Evolutionary conservation across 2,113 vertebrate species (phyloP), one percentile per base, ranked within the genome.

Genomic region (Clarias batrachus): DNA sequence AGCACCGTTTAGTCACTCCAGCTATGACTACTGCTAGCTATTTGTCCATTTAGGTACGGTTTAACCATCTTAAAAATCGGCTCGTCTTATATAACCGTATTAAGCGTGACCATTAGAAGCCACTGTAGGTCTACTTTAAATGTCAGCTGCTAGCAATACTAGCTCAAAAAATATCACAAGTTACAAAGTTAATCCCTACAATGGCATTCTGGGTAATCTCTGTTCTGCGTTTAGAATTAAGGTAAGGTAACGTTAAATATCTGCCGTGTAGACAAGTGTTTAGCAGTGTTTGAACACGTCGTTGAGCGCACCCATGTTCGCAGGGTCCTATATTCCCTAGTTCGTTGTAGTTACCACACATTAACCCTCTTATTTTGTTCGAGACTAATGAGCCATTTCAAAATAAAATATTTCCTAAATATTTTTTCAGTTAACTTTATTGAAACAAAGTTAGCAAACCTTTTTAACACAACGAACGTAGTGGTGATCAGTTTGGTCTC

Each of bases 1-100:
- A 90, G 89, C 84, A 88, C 89, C 89, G 59, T 81, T 81, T 79
- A 48, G 17, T 54, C 60, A 66, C 65, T 30, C 85, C 74, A 73
- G 21, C 85, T 27, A 71, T 14, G n/a, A 37, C 65, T 52, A 81
- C 54, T 65, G 17, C 70, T 76, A 27, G 71, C 71, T 8, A 30
- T 10, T 57, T 70, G 79, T 33, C 2, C 66, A 2, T 41, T 62
- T 37, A 71, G 1, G n/a, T 21, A 21, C 5, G 57, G 62, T 77
- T 76, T 77, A 54, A 25, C 9, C 0, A 48, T 41, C 70, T 41
- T 21, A 70, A 17, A 70, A n/a, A 33, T 33, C 12, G n/a, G 12
- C 11, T 66, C 65, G 27, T 11, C 4, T 30, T 30, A 68, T 30
- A 30, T 4, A 30, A 70, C 27, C 16, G 4, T 17, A 16, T 70